phyloP scores from a whole-genome alignment of 1,140 invertebrate genomes.

The Diabrotica undecimpunctata region DNA sequence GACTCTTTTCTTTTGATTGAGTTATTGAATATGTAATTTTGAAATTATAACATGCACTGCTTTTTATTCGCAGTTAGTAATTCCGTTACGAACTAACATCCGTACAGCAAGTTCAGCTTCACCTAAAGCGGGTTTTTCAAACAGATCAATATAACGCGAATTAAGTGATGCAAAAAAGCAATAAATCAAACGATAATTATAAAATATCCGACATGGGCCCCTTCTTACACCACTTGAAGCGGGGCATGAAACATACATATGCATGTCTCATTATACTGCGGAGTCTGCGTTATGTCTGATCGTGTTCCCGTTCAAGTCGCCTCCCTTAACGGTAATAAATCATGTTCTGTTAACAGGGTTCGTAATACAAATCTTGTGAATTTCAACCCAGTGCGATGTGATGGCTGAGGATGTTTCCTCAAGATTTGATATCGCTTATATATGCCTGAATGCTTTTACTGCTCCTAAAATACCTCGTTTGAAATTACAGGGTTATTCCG shows the following conservation, averaged over 20 bases:
- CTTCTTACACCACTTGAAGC: slow-evolving; percentile 25
- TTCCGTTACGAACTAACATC: too few relatives aligned
- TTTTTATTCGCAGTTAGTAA: too few relatives aligned
- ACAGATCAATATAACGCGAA: not conserved
- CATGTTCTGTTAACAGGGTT: slow-evolving; percentile 27
- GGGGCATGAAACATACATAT: slow-evolving; percentile 35
- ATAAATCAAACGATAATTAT: slow-evolving; percentile 37
- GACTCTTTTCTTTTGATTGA: too few relatives aligned
- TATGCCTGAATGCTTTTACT: not conserved
- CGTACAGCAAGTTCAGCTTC: too few relatives aligned
- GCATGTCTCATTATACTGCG: slow-evolving; percentile 40
- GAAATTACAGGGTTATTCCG: too few relatives aligned
- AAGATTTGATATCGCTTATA: not conserved
- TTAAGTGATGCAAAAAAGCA: not conserved
- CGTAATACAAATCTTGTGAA: slow-evolving; percentile 18
- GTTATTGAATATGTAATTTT: too few relatives aligned
- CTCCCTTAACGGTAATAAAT: slow-evolving; percentile 29
- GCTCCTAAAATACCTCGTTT: too few relatives aligned
- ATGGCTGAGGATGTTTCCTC: not conserved
- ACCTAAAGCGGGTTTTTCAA: too few relatives aligned
- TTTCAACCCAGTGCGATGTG: slow-evolving; percentile 2
- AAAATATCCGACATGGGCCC: slow-evolving; percentile 28
- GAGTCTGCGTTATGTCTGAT: slow-evolving; percentile 30
- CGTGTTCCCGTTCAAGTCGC: slow-evolving; percentile 20
- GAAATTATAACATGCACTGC: too few relatives aligned